Base-by-base conservation (phyloP, 2,888 invertebrate genomes). In the Diarsia brunnea region DNA sequence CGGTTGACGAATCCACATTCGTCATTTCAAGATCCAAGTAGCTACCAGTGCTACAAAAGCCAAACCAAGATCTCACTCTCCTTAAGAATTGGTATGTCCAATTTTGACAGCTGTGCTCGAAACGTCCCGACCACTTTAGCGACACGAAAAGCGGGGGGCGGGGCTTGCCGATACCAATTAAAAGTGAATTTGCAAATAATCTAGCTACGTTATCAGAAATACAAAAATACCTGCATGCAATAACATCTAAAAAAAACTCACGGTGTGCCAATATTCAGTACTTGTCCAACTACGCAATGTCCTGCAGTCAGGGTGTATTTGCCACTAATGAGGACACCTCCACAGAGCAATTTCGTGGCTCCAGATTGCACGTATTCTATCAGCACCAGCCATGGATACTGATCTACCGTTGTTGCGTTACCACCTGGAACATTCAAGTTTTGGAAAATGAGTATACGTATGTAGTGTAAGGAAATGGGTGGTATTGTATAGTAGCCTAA, bases 341-440 rank as follows among this genome's bases (percentile, higher is more conserved):
- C 93, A 66, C 94, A 94, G 0, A 94, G 87, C 67, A 92, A 90
- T 77, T 91, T 92, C 45, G 88, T 84, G 10, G 73, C 38, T 64
- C 81, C 21, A 77, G 65, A 60, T 88, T 88, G 49, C 0, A 78
- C 76, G 86, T 97, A 97, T 64, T 96, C 94, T 24, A 97, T 91
- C 53, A 97, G 88, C 0, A 93, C 96, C 91, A 97, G 89, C 97
- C 97, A 97, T 0, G 97, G 97, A 89, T 96, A 97, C 88, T 97
- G 96, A 64, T 97, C 97, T 7, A 97, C 87, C 0, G 84, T 80
- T 4, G 97, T 95, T 51, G 90, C 91, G 5, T 65, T 88, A 4
- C 95, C 95, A 70, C 93, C 95, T 92, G 73, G 1, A 84, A 84
- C 4, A 69, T 51, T 43, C 3, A 24, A 31, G 14, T 19, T 31